A percentile compares a stretch with the other conserved stretches of the same genome.
Conservation (phyloP, 1,140 invertebrate genomes). For the Drosophila busckii region DNA sequence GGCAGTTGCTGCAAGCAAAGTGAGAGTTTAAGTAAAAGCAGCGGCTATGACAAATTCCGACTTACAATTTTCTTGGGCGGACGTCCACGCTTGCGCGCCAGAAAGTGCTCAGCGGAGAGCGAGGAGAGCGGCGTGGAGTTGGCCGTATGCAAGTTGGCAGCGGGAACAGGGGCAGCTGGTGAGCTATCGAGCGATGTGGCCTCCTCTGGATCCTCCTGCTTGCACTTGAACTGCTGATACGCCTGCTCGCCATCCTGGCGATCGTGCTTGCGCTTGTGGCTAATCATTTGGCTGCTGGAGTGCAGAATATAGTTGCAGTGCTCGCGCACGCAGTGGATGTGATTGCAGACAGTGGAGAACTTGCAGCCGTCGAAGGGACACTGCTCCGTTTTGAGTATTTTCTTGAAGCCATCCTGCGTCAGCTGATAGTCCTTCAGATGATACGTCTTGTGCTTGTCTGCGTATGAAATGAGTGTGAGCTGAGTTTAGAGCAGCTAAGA, state of each 20-base stretch:
- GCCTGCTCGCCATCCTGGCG: slow-evolving; percentile 92
- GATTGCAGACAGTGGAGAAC: slow-evolving; percentile 97
- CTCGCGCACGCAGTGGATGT: slow-evolving; percentile 97
- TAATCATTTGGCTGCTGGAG: slow-evolving; percentile 97
- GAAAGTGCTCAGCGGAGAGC: slow-evolving; percentile 67
- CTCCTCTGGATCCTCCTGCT: slow-evolving; percentile 43
- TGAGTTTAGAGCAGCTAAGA: too few species aligned
- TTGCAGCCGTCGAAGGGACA: slow-evolving; percentile 93
- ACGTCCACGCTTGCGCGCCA: slow-evolving; percentile 67
- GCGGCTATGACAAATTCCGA: neutral
- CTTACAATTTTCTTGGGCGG: slow-evolving; percentile 78
- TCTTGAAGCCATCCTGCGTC: slow-evolving; percentile 97
- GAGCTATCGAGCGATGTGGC: slow-evolving; percentile 34
- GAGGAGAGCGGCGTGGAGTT: slow-evolving; percentile 69
- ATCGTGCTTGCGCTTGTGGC: slow-evolving; percentile 98
- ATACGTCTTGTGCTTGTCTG: slow-evolving; percentile 99
- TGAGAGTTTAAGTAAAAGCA: neutral
- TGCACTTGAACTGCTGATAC: slow-evolving; percentile 87
- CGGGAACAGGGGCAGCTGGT: neutral
- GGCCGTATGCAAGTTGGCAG: slow-evolving; percentile 26
- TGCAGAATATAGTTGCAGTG: slow-evolving; percentile 97
- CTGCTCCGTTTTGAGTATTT: slow-evolving; percentile 98
- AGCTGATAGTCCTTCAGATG: slow-evolving; percentile 98
- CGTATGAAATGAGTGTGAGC: too few species aligned
- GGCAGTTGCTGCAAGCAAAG: slow-evolving; percentile 53